Conservation (phyloP, 2,888 invertebrate genomes). For the Ornithoptera priamus region DNA sequence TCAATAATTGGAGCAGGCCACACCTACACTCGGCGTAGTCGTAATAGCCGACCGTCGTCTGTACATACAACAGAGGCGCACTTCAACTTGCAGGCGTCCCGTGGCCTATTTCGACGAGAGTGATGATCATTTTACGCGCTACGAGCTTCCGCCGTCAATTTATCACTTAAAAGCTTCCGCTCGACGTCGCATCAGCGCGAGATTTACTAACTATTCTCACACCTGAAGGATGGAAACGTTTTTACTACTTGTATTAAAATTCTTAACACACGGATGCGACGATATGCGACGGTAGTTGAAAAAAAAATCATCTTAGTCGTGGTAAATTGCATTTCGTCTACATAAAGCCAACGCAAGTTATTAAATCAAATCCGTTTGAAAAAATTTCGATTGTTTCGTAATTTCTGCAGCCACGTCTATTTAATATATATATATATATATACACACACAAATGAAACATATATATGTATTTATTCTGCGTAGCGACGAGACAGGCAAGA, state of each 20-base stretch:
- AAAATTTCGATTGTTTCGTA: no score
- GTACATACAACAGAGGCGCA: conserved; percentile 54
- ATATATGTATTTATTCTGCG: no score
- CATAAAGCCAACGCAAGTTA: no score
- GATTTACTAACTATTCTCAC: conserved; percentile 37
- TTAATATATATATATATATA: no score
- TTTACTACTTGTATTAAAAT: conserved; percentile 16
- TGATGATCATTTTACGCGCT: conserved; percentile 73
- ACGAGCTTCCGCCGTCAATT: conserved; percentile 75
- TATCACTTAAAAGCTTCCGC: conserved; percentile 78
- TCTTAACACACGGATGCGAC: background rate
- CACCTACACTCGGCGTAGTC: conserved; percentile 38
- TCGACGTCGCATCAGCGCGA: conserved; percentile 52
- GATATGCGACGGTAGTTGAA: no score
- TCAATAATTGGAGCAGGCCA: conserved; percentile 37
- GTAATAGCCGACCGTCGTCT: conserved; percentile 31
- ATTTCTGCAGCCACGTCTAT: no score
- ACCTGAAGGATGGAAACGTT: conserved; percentile 25
- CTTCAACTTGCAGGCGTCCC: conserved; percentile 41
- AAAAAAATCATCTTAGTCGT: no score
- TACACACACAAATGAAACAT: no score
- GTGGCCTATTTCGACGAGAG: conserved; percentile 54
- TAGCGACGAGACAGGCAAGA: no score
- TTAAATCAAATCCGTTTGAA: no score
- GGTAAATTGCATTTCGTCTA: no score